Conservation (phyloP, 1,140 invertebrate species). For the Macrotrachela quadricornifera region DNA sequence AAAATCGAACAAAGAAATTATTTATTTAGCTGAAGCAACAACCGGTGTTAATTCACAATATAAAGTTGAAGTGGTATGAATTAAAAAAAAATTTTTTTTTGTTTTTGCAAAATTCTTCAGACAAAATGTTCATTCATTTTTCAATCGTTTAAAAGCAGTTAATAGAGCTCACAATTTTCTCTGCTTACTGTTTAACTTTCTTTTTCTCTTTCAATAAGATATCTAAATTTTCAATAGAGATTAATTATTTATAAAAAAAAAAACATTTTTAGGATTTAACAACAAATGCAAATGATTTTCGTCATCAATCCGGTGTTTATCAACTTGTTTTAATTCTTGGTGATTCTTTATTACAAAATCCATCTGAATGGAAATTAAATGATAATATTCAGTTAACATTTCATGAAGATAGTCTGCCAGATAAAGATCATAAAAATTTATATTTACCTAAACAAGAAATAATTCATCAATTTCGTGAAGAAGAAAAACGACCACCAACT, state of each 20-base stretch:
- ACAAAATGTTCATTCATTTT: slow-evolving; percentile 27
- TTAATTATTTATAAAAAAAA: neutral
- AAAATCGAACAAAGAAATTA: slow-evolving; percentile 52
- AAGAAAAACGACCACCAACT: slow-evolving; percentile 65
- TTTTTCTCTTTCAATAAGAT: too few species aligned
- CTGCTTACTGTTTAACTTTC: too few species aligned
- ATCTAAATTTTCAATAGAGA: too few species aligned
- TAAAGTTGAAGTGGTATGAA: neutral
- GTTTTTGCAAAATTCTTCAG: slow-evolving; percentile 54
- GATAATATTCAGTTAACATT: neutral
- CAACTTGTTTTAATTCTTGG: slow-evolving; percentile 63
- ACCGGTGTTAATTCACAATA: slow-evolving; percentile 52
- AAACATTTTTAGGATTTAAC: slow-evolving; percentile 47
- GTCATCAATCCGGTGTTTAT: slow-evolving; percentile 52
- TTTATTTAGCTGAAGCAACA: slow-evolving; percentile 66
- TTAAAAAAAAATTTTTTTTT: slow-evolving; percentile 11
- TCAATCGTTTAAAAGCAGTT: too few species aligned
- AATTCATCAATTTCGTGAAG: slow-evolving; percentile 66
- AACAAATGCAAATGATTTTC: slow-evolving; percentile 54
- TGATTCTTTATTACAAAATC: slow-evolving; percentile 66
- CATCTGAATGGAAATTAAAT: slow-evolving; percentile 56
- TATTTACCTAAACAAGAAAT: slow-evolving; percentile 56
- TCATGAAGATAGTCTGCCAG: slow-evolving; percentile 13
- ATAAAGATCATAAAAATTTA: slow-evolving; percentile 22
- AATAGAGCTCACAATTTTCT: too few species aligned